phyloP scores from a whole-genome alignment of 2,888 invertebrate genomes.

The Ennomos quercinarius region DNA sequence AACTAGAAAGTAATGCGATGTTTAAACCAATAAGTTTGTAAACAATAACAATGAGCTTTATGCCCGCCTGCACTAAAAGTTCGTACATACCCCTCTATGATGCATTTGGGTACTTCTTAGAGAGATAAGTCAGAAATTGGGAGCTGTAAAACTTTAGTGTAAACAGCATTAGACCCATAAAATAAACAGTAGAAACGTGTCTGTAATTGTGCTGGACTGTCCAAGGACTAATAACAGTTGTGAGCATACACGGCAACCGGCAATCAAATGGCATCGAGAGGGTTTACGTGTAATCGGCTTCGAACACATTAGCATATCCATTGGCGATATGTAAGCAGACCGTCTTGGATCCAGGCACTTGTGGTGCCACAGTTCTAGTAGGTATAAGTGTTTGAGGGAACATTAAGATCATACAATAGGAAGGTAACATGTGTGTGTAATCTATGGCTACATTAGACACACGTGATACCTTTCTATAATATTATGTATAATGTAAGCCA shows the following conservation, averaged over 20 bases:
- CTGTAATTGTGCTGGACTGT: constrained; percentile 1
- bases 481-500: too few relatives aligned
- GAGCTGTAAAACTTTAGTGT: too few relatives aligned
- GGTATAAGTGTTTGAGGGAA: constrained; percentile 6
- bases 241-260: constrained; percentile 44
- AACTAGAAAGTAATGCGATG: too few relatives aligned
- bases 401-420: not conserved
- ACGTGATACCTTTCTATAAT: constrained; percentile 2
- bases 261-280: constrained; percentile 62
- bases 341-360: constrained; percentile 20
- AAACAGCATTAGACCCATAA: too few relatives aligned
- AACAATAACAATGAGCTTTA: too few relatives aligned
- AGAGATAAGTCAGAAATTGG: too few relatives aligned
- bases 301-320: constrained; percentile 68
- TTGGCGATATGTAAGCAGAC: constrained; percentile 52
- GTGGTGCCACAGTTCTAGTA: constrained; percentile 11
- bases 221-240: constrained; percentile 26
- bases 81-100: too few relatives aligned
- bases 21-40: too few relatives aligned
- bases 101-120: too few relatives aligned
- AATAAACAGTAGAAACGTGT: not conserved
- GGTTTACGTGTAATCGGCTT: constrained; percentile 71
- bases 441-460: constrained; percentile 4
- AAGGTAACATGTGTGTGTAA: not conserved
- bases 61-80: too few relatives aligned